Base-by-base conservation (phyloP, 1,140 invertebrate genomes). In the Euglossa dilemma region DNA sequence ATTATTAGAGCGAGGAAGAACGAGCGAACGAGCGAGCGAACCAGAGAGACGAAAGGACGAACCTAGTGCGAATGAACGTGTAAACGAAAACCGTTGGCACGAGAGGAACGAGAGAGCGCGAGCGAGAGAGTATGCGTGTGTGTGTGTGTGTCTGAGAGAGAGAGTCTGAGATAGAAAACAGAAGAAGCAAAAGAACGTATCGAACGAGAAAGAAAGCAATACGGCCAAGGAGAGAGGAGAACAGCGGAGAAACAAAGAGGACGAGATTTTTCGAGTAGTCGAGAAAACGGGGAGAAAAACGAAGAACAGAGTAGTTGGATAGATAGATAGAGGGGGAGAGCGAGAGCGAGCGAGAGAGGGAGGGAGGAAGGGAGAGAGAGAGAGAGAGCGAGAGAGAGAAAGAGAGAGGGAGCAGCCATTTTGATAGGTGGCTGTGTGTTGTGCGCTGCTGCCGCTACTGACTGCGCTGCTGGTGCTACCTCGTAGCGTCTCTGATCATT, bases 341-440 rank as follows among this genome's bases (percentile, higher is more conserved):
- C 9, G n/a, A 28, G 47, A 64, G 61, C 28, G 36, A 18, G 52
- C 69, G 47, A 25, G 52, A 54, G 25, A 54, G 25, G 23, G 71
- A 36, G 25, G 76, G 47, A 69, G 72, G 59, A 57, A 71, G 70
- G 70, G 57, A 43, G 12, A 61, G 52, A 45, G 71, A 61, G 81
- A 56, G 54, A 77, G 69, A 23, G n/a, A 28, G 52, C n/a, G 52
- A 74, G 61, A 74, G 71, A 57, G 59, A 71, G 85, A 88, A 77
- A 81, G 83, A 83, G 81, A 82, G 79, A 87, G 86, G 67, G 50
- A 91, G 90, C 90, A 90, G 91, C 91, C 91, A 92, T 91, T 92
- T 89, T 89, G 87, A 76, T 91, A 87, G 80, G 85, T 86, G 89
- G 90, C 89, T 89, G 83, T 85, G 81, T 78, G 87, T 87, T 87